Evolutionary conservation across 1,140 invertebrate species (phyloP).

Genomic region (Trigoniulus corallinus): DNA sequence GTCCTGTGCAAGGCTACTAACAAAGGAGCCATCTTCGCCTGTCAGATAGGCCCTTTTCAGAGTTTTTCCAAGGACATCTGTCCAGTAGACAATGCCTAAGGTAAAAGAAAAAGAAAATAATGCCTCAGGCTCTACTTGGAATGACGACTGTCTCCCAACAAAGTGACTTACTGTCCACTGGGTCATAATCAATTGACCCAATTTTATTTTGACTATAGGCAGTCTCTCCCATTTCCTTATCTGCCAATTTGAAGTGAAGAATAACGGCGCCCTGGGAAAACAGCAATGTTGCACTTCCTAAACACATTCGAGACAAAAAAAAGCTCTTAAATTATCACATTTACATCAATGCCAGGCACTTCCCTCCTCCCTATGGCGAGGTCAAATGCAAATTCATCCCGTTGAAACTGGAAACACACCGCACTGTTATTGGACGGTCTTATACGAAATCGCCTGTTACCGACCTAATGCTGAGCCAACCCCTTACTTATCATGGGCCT

Average conservation of each 20-base stretch:
- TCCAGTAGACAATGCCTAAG: constrained; percentile 77
- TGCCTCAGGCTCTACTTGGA: too few relatives aligned
- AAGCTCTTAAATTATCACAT: not conserved
- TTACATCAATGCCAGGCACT: too few relatives aligned
- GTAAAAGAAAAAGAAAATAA: constrained; percentile 1
- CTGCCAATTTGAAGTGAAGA: constrained; percentile 46
- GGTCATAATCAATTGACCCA: constrained; percentile 71
- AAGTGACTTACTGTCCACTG: constrained; percentile 27
- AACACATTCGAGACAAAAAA: not conserved
- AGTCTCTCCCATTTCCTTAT: constrained; percentile 51
- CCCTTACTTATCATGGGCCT: too few relatives aligned
- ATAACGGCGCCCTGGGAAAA: constrained; percentile 69
- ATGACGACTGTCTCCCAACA: too few relatives aligned
- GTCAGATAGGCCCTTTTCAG: constrained; percentile 85
- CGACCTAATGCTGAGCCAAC: too few relatives aligned
- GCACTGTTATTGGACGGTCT: too few relatives aligned
- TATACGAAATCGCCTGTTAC: too few relatives aligned
- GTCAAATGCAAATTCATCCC: too few relatives aligned
- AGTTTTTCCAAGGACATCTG: constrained; percentile 70
- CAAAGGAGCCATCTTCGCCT: constrained; percentile 49
- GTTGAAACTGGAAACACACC: too few relatives aligned
- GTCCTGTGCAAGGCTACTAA: constrained; percentile 64
- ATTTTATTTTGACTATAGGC: constrained; percentile 67
- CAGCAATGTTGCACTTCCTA: constrained; percentile 13
- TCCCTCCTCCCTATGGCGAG: too few relatives aligned